Conservation (phyloP, 2,888 invertebrate species). For the Horisme vitalbata region DNA sequence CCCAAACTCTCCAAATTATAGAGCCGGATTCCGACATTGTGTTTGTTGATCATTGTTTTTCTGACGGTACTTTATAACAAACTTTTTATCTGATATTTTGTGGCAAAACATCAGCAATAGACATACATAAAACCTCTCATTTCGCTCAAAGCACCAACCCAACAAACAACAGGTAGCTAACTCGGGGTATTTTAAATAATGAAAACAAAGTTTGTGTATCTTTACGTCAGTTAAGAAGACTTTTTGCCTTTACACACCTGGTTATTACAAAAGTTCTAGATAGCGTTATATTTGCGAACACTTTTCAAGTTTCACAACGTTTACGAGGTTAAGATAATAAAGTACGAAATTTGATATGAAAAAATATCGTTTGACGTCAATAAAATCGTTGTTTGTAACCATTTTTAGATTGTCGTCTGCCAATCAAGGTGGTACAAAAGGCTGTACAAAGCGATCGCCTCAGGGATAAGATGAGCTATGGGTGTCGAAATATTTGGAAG, state of each 20-base stretch:
- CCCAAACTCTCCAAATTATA: no score
- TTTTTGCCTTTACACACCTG: constrained; percentile 34
- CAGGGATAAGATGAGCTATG: constrained; percentile 31
- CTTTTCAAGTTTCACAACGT: constrained; percentile 27
- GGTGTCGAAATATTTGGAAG: constrained; percentile 14
- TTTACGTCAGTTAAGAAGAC: constrained; percentile 34
- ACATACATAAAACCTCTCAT: constrained; percentile 22
- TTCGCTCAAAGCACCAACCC: constrained; percentile 16
- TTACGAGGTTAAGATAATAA: constrained; percentile 27
- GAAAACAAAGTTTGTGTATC: constrained; percentile 34
- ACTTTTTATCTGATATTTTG: constrained; percentile 16
- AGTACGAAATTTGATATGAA: constrained; percentile 27
- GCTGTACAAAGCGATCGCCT: constrained; percentile 47
- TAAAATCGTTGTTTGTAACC: constrained; percentile 44
- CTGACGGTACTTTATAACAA: constrained; percentile 1
- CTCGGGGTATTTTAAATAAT: constrained; percentile 32
- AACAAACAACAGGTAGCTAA: constrained; percentile 31
- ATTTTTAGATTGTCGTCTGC: constrained; percentile 56
- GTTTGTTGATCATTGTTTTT: neutral
- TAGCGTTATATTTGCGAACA: constrained; percentile 26
- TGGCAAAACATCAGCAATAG: constrained; percentile 16
- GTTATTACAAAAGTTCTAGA: constrained; percentile 36
- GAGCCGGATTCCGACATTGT: no score
- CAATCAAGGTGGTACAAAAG: constrained; percentile 48
- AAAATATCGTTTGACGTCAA: constrained; percentile 39